Evolutionary conservation across 35 echinoderm and acorn worm species (phyloP), one percentile per base, ranked within the genome.

Genomic region (Hemicentrotus pulcherrimus): DNA sequence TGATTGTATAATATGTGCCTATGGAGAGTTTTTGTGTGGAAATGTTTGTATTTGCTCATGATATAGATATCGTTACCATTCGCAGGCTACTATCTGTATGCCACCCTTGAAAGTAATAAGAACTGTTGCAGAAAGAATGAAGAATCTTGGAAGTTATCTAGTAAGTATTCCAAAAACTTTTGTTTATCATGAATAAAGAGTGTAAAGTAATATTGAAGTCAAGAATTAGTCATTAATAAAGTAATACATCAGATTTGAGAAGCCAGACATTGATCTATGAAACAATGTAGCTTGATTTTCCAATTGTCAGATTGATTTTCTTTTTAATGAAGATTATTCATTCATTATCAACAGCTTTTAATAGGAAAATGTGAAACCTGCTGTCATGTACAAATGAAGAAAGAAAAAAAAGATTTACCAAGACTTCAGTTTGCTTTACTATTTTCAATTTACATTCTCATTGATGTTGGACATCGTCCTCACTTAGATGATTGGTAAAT

Each of bases 121-220:
- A 92, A 99, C 92, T 88, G 97, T 99, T 28, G 94, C 96, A 32
- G 98, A 99, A 88, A 97, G 97, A 92, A 96, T 99, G 97, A 99
- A 99, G 94, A 99, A 99, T 89, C 97, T 99, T 41, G 96, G 98
- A 65, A 97, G 94, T 28, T 99, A 99, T 86, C 31, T 99, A 89
- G 98, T 99, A 85, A 96, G 95, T 95, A 88, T 52, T 30, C 48
- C 31, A 8, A 9, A 41, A 78, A 55, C 50, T 78, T 78, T 28
- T n/a, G 4, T 78, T 22, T 28, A 59, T 78, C 50, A 55, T 55
- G 12, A 55, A 55, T 78, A 18, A 8, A 55, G 52, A 24, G 19
- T 78, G 4, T 0, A 78, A 78, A 8, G 28, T 78, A 22, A 78
- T 28, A 28, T n/a, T 28, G 7, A 3, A 18, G 19, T 78, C 19